Base-by-base conservation (phyloP, 92 coral and sea anemone species). In the Epizoanthus stellaris region DNA sequence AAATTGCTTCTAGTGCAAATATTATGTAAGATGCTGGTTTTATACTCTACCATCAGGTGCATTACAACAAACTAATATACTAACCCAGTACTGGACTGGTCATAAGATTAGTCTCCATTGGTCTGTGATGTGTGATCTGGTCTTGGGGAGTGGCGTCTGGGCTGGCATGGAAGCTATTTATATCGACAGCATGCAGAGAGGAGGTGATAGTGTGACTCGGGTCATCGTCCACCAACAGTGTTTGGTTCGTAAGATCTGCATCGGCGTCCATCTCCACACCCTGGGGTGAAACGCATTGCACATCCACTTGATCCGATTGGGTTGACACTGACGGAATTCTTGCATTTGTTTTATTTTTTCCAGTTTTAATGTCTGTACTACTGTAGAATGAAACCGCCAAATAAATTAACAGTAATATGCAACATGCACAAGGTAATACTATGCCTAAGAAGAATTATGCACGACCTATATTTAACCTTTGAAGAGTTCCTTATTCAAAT, bases 41-140 rank as follows among this genome's bases (percentile, higher is more conserved):
- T 7, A 9, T 52, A 9, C 56, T 52, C 56, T 52, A 52, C 56
- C 10, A 52, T 52, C 15, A 5, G 52, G 52, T 45, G 1, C 52
- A 45, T 45, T 45, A 45, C 52, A 45, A 45, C 52, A 0, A 45
- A 45, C 52, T 45, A 45, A 63, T 53, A 0, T 3, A 67, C 90
- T 61, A 77, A 94, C 98, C 98, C 63, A 94, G 73, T n/a, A 94
- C 95, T 39, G 93, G 95, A 64, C 93, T 94, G 15, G 87, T 85
- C 59, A 79, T n/a, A 45, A 89, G 70, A 58, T 84, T 88, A 34
- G 87, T 76, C 45, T 89, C 93, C 82, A 84, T 80, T 59, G 81
- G 58, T 71, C 87, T 82, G 70, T 73, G 30, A 20, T 70, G 81
- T 45, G 80, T 63, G 7, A 63, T 34, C 11, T 76, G 63, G 14